These are phyloP conservation scores for Leptodactylus fuscus DNA, from an alignment of 2,113 vertebrate species.

Conservation along the genomic window DNA sequence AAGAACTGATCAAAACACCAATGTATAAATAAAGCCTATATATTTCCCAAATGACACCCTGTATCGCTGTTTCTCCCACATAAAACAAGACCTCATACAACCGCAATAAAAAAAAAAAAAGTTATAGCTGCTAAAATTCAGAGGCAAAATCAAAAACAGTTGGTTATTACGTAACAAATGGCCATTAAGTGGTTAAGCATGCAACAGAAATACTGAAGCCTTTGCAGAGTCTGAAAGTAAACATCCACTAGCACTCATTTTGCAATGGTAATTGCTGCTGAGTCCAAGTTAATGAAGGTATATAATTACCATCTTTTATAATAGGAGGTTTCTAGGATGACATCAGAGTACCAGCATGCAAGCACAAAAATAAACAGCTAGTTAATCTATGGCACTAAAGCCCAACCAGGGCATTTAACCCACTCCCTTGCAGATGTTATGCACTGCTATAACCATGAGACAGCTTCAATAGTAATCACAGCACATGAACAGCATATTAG, in stretches of 20 bases:
- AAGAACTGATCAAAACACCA: too few species aligned
- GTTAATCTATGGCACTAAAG: not conserved
- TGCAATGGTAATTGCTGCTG: constrained; percentile 1
- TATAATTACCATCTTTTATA: not conserved
- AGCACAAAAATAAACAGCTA: not conserved
- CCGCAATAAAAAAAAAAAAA: too few species aligned
- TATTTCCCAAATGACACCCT: too few species aligned
- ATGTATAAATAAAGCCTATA: too few species aligned
- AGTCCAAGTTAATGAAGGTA: not conserved
- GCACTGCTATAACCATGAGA: not conserved
- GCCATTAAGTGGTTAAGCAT: not conserved
- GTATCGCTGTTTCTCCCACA: too few species aligned
- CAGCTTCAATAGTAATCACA: not conserved
- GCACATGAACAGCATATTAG: not conserved
- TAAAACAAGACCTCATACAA: too few species aligned
- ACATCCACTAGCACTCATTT: not conserved
- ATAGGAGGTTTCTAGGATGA: not conserved
- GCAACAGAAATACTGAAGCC: not conserved
- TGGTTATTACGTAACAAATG: too few species aligned
- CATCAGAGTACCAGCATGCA: not conserved
- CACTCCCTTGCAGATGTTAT: not conserved
- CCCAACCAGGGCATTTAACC: not conserved
- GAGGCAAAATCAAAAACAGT: too few species aligned
- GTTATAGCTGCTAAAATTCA: too few species aligned
- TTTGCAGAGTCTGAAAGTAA: not conserved